Percentiles rank a stretch among this genome's conserved stretches.
Evolutionary conservation across 1,140 invertebrate species (phyloP).

Genomic region (Notospermus geniculatus): DNA sequence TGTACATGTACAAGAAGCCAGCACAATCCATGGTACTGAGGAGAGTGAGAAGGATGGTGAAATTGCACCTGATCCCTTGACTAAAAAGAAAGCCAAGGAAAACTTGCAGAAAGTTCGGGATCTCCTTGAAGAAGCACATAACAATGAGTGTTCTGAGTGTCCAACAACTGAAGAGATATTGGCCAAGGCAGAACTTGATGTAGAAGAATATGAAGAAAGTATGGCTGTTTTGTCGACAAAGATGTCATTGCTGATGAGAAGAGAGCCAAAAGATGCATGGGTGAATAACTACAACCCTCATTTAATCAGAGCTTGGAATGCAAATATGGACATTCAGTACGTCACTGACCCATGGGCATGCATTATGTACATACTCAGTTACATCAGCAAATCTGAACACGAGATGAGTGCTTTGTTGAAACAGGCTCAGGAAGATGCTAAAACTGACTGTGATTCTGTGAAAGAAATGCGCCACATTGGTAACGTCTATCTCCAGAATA

Average conservation of each 20-base stretch:
- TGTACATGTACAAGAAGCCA: no score
- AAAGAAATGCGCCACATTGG: slow-evolving; percentile 17
- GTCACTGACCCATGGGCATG: slow-evolving; percentile 19
- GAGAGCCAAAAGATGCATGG: slow-evolving; percentile 13
- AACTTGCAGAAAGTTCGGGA: no score
- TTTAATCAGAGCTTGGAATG: slow-evolving; percentile 16
- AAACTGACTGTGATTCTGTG: slow-evolving; percentile 11
- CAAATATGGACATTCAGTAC: slow-evolving; percentile 25
- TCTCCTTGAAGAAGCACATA: neutral
- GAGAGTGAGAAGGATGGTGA: no score
- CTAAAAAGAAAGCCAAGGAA: no score
- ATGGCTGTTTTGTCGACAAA: neutral
- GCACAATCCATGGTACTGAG: no score
- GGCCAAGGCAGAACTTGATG: no score
- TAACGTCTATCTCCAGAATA: slow-evolving; percentile 17
- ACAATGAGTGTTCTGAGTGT: no score
- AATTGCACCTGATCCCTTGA: no score
- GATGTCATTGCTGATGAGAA: slow-evolving; percentile 8
- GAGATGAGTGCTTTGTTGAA: slow-evolving; percentile 15
- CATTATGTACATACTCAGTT: slow-evolving; percentile 18
- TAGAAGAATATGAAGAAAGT: no score
- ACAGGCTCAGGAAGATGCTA: slow-evolving; percentile 12
- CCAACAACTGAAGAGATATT: no score
- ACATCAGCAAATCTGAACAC: slow-evolving; percentile 19
- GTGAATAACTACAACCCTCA: slow-evolving; percentile 17